phyloP scores from a whole-genome alignment of 2,797 vertebrate genomes.

The Streptopelia turtur region DNA sequence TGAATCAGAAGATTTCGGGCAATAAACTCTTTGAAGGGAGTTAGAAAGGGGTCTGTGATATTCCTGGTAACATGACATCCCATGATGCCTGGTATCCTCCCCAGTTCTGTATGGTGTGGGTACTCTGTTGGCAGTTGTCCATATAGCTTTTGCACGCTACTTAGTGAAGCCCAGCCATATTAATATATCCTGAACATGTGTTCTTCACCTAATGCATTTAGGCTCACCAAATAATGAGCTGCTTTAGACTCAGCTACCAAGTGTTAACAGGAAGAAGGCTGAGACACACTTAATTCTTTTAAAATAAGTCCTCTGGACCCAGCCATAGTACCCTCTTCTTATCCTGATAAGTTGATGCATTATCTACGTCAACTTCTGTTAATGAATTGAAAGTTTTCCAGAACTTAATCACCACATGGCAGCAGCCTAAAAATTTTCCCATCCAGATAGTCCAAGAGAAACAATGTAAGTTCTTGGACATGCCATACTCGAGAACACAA shows the following conservation, averaged over 20 bases:
- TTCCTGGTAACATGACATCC: background rate
- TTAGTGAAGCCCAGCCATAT: background rate
- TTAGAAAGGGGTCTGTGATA: background rate
- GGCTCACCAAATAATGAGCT: background rate
- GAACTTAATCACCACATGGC: background rate
- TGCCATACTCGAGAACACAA: background rate
- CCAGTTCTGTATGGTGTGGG: background rate
- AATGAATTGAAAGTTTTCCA: conserved; percentile 34
- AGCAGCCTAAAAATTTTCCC: background rate
- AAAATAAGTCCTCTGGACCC: background rate
- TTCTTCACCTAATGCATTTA: background rate
- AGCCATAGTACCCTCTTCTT: background rate
- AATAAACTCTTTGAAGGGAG: background rate
- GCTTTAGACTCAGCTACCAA: background rate
- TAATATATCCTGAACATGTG: background rate
- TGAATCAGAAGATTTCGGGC: background rate
- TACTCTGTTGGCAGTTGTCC: background rate
- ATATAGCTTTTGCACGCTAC: background rate
- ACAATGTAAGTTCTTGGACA: background rate
- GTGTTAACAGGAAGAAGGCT: background rate
- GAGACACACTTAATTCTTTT: background rate
- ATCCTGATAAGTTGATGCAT: background rate
- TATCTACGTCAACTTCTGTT: background rate
- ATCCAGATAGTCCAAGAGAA: background rate
- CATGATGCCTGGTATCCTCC: background rate